Evolutionary conservation across 2,113 vertebrate species (phyloP).

Genomic region (Motacilla tschutschensis): DNA sequence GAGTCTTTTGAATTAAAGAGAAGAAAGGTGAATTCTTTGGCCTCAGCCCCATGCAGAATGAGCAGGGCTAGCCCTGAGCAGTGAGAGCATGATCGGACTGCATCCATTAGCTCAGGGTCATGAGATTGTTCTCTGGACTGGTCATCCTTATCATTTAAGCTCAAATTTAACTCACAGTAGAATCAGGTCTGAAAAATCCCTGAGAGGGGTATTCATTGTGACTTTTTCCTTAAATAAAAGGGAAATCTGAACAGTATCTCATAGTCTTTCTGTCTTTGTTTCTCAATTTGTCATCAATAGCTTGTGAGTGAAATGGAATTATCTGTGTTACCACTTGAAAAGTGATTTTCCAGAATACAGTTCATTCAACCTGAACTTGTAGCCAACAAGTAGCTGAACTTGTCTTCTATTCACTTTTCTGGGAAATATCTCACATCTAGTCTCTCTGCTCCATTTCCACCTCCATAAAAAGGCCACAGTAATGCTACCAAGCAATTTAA

Average conservation of each 20-base stretch:
- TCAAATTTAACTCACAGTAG: neutral
- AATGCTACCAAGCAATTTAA: neutral
- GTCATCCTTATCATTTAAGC: neutral
- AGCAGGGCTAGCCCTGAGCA: neutral
- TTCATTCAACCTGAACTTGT: neutral
- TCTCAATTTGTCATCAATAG: neutral
- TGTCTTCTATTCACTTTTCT: neutral
- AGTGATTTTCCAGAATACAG: neutral
- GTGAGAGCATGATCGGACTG: neutral
- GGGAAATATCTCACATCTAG: neutral
- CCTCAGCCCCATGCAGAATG: neutral
- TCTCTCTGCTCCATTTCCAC: neutral
- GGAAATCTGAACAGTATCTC: neutral
- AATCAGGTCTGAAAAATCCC: neutral
- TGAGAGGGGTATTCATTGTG: neutral
- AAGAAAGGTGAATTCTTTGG: neutral
- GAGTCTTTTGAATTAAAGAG: neutral
- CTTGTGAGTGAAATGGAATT: neutral
- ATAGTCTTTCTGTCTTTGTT: neutral
- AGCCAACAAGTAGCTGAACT: neutral
- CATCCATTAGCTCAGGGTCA: neutral
- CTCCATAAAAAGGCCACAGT: neutral
- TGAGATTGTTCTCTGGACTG: neutral
- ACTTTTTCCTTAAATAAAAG: neutral
- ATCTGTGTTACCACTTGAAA: neutral